Evolutionary conservation across 1,140 invertebrate species (phyloP), one percentile per base, ranked within the genome.

Genomic region (Hyphantria cunea): DNA sequence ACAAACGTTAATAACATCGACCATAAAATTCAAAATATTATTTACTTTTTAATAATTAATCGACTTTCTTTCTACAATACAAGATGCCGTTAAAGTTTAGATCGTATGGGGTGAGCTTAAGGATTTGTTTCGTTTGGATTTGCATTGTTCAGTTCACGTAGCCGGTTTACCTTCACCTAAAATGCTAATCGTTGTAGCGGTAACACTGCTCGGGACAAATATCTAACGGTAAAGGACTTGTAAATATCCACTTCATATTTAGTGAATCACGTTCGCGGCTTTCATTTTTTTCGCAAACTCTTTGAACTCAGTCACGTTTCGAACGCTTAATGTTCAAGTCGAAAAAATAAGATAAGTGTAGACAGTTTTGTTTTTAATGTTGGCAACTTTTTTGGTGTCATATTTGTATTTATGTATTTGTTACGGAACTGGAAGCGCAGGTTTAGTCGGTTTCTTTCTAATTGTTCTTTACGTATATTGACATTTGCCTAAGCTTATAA

Each of bases 91-190:
- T 32, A 0, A 31, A 55, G 11, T 42, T 34, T 6, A 14, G 13
- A 7, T 45, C 13, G 41, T 63, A 42, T n/a, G 0, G 0, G 6
- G 12, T 14, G 3, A 0, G 0, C 11, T 31, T 12, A 47, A 58
- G 47, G 33, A 33, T 49, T 6, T 25, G 10, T 58, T 39, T 58
- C 3, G n/a, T 13, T 49, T 25, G 54, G 6, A n/a, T 11, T 7
- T 0, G 11, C 5, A 12, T 25, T 15, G 34, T 47, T 33, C 41
- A 33, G 39, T 53, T 53, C 32, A 39, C 31, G 13, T 31, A 47
- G 67, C 64, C 61, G 53, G 72, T 70, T 84, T 68, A 70, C 81
- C 81, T 84, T 84, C 81, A 84, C 81, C 81, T 76, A 81, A 81
- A 84, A 82, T 78, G 79, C 72, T 74, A 82, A 83, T 80, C 70